These are phyloP conservation scores for Catocala nupta DNA, from an alignment of 2,888 invertebrate genomes.

Conservation along the genomic window DNA sequence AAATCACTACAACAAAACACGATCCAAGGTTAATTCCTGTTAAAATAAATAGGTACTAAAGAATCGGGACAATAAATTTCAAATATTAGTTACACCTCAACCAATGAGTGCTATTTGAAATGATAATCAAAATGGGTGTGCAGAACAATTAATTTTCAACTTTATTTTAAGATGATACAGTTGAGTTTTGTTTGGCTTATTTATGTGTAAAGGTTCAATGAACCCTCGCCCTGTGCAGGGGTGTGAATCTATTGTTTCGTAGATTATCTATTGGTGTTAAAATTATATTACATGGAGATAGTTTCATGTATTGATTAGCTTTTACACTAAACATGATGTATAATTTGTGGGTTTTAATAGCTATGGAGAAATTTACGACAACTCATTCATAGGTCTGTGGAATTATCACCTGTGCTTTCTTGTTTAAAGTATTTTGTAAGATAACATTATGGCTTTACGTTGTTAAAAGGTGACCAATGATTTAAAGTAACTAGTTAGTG, in stretches of 20 bases:
- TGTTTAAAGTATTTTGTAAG: too few relatives aligned
- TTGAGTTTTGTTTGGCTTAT: conserved; percentile 27
- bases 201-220: conserved; percentile 54
- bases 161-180: conserved; percentile 22
- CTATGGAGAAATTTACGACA: too few relatives aligned
- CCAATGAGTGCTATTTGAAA: conserved; percentile 52
- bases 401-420: too few relatives aligned
- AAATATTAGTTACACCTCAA: conserved; percentile 62
- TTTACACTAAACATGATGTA: not conserved
- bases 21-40: conserved; percentile 34
- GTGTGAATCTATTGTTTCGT: conserved; percentile 70
- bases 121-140: conserved; percentile 55
- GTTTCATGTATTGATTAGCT: conserved; percentile 39
- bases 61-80: conserved; percentile 54
- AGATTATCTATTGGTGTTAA: conserved; percentile 65
- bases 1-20: conserved; percentile 32
- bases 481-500: too few relatives aligned
- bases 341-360: too few relatives aligned
- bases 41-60: conserved; percentile 37
- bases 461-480: too few relatives aligned
- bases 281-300: conserved; percentile 48
- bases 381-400: too few relatives aligned
- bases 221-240: conserved; percentile 64
- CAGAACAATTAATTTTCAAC: conserved; percentile 23
- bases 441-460: too few relatives aligned